phyloP scores from a whole-genome alignment of 2,797 vertebrate species.

The Cryptoblepharus egeriae region DNA sequence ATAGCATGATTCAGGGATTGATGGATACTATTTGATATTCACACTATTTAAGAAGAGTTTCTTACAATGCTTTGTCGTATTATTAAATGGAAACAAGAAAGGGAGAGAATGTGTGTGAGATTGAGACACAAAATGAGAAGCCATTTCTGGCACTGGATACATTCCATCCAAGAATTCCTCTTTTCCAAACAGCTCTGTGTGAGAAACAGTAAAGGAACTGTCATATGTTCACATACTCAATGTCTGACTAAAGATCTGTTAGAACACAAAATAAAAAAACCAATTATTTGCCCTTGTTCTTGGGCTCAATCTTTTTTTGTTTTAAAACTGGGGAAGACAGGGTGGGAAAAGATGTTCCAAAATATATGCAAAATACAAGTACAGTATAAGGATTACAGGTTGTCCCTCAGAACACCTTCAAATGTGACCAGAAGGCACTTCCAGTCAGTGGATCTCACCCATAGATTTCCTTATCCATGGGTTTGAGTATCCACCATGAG shows the following conservation, averaged over 20 bases:
- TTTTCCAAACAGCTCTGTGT: slow-evolving; percentile 68
- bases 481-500: no score
- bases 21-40: slow-evolving; percentile 80
- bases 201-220: slow-evolving; percentile 69
- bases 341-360: slow-evolving; percentile 45
- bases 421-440: no score
- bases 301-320: slow-evolving; percentile 68
- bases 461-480: no score
- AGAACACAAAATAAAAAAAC: slow-evolving; percentile 78
- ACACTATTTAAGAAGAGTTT: slow-evolving; percentile 67
- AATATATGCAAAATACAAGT: slow-evolving; percentile 68
- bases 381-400: slow-evolving; percentile 51
- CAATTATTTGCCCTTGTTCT: slow-evolving; percentile 67
- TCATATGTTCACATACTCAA: slow-evolving; percentile 65
- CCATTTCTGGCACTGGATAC: slow-evolving; percentile 66
- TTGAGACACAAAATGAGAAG: slow-evolving; percentile 56
- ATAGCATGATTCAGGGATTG: slow-evolving; percentile 89
- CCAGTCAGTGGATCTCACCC: no score
- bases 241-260: slow-evolving; percentile 71
- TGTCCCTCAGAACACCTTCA: no score
- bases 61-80: slow-evolving; percentile 73
- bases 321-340: neutral
- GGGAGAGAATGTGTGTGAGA: neutral
- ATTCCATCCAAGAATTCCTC: slow-evolving; percentile 63
- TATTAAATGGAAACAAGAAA: slow-evolving; percentile 47